Evolutionary conservation across 2,113 vertebrate genomes (phyloP).

Genomic region (Catagonus wagneri): DNA sequence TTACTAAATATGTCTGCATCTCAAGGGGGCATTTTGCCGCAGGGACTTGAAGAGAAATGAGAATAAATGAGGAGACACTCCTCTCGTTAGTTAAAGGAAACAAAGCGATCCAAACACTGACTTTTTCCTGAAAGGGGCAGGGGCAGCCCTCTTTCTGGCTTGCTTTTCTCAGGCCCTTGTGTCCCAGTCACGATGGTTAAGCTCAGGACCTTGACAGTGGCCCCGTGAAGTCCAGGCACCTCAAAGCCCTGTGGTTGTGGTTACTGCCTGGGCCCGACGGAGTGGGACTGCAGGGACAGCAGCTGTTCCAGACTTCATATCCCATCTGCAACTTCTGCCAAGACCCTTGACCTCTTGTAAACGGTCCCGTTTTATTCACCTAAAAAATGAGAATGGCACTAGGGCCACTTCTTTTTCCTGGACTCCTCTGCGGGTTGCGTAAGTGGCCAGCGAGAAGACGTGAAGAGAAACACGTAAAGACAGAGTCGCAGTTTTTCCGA

Average conservation of each 20-base stretch:
- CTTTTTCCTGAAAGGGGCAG: not conserved
- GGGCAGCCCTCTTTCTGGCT: not conserved
- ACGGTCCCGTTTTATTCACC: not conserved
- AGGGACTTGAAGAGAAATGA: not conserved
- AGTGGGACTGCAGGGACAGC: not conserved
- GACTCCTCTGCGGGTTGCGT: too few relatives aligned
- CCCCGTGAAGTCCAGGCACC: rapidly evolving
- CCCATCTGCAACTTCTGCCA: not conserved
- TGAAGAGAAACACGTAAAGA: not conserved
- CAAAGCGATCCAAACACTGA: rapidly evolving
- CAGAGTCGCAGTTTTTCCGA: not conserved
- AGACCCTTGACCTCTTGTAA: not conserved
- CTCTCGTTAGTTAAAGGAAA: too few relatives aligned
- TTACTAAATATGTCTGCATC: not conserved
- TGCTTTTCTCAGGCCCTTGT: rapidly evolving
- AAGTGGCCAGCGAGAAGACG: not conserved
- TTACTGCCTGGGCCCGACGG: not conserved
- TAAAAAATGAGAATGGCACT: not conserved
- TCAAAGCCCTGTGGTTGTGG: not conserved
- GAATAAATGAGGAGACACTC: not conserved
- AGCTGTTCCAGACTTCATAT: not conserved
- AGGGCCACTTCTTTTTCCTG: rapidly evolving
- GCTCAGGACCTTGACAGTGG: rapidly evolving
- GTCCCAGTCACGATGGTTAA: too few relatives aligned
- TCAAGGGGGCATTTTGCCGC: not conserved